These are phyloP conservation scores for Platygyra sinensis DNA, from an alignment of 64 coral and sea anemone species.

Conservation along the genomic window DNA sequence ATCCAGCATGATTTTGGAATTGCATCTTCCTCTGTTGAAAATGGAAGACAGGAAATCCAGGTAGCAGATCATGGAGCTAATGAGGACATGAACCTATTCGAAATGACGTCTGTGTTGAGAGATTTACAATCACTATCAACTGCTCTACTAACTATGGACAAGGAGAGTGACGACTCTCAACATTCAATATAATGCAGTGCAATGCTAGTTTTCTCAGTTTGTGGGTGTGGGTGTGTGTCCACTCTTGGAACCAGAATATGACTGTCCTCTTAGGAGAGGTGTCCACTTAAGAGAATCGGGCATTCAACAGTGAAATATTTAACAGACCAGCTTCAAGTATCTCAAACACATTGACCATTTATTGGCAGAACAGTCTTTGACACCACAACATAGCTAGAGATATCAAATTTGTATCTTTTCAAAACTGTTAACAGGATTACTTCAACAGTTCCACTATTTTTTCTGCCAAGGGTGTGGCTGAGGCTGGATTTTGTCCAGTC, in stretches of 20 bases:
- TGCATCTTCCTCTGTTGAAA: background rate
- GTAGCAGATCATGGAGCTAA: background rate
- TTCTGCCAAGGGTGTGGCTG: slow-evolving; percentile 84
- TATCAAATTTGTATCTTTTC: background rate
- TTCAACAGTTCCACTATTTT: slow-evolving; percentile 78
- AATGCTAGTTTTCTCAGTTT: too few species aligned
- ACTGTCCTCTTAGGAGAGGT: too few species aligned
- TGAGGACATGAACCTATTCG: slow-evolving; percentile 17
- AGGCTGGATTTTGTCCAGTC: slow-evolving; percentile 93
- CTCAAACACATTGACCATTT: too few species aligned
- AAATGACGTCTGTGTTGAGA: slow-evolving; percentile 46
- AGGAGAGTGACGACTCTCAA: slow-evolving; percentile 37
- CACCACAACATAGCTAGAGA: background rate
- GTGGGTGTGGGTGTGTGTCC: too few species aligned
- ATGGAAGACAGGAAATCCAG: background rate
- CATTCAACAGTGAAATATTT: too few species aligned
- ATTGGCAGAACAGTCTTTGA: too few species aligned
- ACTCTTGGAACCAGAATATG: too few species aligned
- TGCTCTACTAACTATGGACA: slow-evolving; percentile 49
- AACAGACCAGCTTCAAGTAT: too few species aligned
- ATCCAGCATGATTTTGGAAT: background rate
- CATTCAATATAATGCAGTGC: background rate
- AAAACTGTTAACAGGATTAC: background rate
- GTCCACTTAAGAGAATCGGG: too few species aligned
- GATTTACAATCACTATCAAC: slow-evolving; percentile 57